phyloP scores from a whole-genome alignment of 1,140 invertebrate genomes.

The Centruroides vittatus region DNA sequence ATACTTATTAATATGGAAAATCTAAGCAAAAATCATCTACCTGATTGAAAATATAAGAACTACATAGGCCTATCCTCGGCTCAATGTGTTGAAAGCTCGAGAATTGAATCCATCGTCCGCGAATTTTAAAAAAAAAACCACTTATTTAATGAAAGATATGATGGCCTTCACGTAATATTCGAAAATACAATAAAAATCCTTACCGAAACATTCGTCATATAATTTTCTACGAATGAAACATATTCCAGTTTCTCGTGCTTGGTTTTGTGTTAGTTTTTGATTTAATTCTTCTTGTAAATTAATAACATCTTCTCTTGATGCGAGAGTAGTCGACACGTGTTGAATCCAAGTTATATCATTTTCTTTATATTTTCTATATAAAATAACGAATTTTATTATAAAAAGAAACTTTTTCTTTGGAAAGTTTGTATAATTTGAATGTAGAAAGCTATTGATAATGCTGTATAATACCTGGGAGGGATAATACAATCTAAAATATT shows the following conservation, averaged over 20 bases:
- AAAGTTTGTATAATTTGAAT: no score
- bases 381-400: no score
- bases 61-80: no score
- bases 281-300: conserved; percentile 3
- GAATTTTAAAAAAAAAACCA: no score
- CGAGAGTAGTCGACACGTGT: neutral
- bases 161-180: neutral
- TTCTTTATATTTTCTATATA: conserved; percentile 1
- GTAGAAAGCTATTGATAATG: no score
- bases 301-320: neutral
- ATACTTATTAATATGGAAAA: no score
- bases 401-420: no score
- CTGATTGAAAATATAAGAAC: no score
- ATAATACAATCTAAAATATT: conserved; percentile 89
- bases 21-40: no score
- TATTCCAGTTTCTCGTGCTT: conserved; percentile 90
- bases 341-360: neutral
- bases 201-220: conserved; percentile 93
- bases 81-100: no score
- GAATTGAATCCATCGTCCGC: no score
- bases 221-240: conserved; percentile 85
- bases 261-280: conserved; percentile 55
- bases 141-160: no score
- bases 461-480: conserved; percentile 54
- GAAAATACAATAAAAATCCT: conserved; percentile 22